These are phyloP conservation scores for Corythornis leucogaster DNA, from an alignment of 2,797 vertebrate genomes.

Conservation along the genomic window DNA sequence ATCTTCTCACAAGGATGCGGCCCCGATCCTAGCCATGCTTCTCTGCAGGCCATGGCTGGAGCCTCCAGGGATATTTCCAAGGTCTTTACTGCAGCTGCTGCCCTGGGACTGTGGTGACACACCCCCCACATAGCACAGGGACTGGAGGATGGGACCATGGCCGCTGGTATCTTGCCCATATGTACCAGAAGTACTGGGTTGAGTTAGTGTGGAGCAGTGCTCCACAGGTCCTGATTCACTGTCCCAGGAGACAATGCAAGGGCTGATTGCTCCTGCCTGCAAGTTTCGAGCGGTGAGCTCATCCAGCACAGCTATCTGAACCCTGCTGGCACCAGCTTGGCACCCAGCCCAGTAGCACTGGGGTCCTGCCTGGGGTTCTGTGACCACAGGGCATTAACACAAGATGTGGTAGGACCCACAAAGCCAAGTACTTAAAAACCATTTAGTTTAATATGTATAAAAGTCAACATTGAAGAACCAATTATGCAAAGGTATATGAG, in stretches of 20 bases:
- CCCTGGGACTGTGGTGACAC: neutral
- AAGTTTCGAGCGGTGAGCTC: neutral
- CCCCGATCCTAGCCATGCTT: neutral
- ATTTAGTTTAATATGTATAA: conserved; percentile 28
- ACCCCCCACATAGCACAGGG: neutral
- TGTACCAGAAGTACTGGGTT: neutral
- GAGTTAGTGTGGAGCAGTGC: neutral
- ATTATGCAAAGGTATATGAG: neutral
- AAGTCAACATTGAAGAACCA: neutral
- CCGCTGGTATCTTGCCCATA: neutral
- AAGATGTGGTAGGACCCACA: neutral
- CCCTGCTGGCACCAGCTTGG: neutral
- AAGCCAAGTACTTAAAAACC: neutral
- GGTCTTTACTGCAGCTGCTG: neutral
- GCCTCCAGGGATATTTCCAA: neutral
- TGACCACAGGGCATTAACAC: neutral
- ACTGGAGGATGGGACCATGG: neutral
- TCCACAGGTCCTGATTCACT: neutral
- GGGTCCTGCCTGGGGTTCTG: neutral
- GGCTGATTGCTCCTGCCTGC: neutral
- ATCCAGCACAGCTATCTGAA: neutral
- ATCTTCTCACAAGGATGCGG: neutral
- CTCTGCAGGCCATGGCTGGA: neutral
- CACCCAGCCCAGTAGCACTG: neutral
- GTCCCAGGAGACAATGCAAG: neutral